Base-by-base conservation (phyloP, 1,140 invertebrate species). In the Triops cancriformis region DNA sequence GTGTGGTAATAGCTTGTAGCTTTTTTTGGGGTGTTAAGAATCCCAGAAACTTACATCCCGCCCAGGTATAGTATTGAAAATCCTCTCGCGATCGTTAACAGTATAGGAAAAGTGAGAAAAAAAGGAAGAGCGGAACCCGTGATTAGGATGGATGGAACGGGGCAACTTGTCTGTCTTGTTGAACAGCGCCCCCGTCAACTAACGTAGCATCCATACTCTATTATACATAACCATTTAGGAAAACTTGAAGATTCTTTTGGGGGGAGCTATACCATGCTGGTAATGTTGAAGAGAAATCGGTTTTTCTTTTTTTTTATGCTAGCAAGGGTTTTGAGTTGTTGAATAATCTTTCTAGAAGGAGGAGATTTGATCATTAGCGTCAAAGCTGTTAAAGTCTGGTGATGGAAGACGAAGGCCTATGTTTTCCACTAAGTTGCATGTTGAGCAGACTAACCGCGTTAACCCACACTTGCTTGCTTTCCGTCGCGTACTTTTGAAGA, bases 381-480 rank as follows among this genome's bases (percentile, higher is more conserved):
- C 51, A 64, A 64, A 64, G n/a, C 51, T 64, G 51, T 64, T 64
- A 64, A 64, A 64, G 23, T 64, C 51, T 64, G 51, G 14, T 64
- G 51, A 64, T 64, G 51, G 51, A 64, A 64, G 51, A 64, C 51
- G 51, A 64, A 14, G 51, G 51, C 51, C 51, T 64, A 64, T 64
- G 51, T 64, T 64, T 64, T 64, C 51, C 51, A 64, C 51, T 64
- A 64, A 64, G 51, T 64, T 64, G 51, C 51, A 23, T 64, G 51
- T 64, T 64, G 51, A 64, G 51, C 51, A 64, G 51, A 64, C 51
- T 64, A 64, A 64, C 51, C 51, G 23, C 51, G 51, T 64, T 64
- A 64, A 64, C 51, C 14, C 51, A 64, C 51, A 64, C 51, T 64
- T 23, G 51, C 51, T 64, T 64, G 51, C 51, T 64, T 64, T 18